Base-by-base conservation (phyloP, 2,113 vertebrate species). In the Electrona antarctica region DNA sequence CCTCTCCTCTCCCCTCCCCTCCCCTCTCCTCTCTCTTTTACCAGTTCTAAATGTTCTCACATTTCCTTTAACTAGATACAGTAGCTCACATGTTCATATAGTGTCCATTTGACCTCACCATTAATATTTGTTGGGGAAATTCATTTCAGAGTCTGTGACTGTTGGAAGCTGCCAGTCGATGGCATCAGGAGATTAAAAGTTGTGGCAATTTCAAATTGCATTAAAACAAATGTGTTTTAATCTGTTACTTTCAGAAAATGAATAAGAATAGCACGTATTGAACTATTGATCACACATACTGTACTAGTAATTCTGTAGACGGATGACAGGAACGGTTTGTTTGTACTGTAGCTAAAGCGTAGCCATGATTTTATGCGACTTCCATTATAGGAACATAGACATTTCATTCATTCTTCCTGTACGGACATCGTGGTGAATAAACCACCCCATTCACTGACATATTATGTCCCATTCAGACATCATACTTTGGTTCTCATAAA, bases 381-480 rank as follows among this genome's bases (percentile, higher is more conserved):
- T 12, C 3, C 10, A 10, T 33, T 59, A 21, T 21, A 55, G 67
- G 33, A 69, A 12, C 69, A 33, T 13, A n/a, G 7, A 33, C 21
- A 61, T 46, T 15, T 7, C 49, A n/a, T 62, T 64, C 46, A 45
- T 63, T 60, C 67, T 33, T 45, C 41, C 45, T 59, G 51, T 28
- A 73, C 60, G n/a, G 48, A 56, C 50, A 51, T 41, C 41, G 63
- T 41, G 50, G 77, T 68, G 45, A 76, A 21, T 21, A 2, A 82
- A 78, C 82, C 85, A 74, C 73, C 69, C 74, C 87, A 87, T 90
- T 68, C 81, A 78, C 74, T 57, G 61, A 70, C 63, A 21, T 6
- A 60, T 21, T 55, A 14, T 60, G 41, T 67, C 60, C 82, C 82
- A 85, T 78, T 60, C 52, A 66, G 64, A 79, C 52, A 47, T 83